These are phyloP conservation scores for Trachelus troglodyta DNA, from an alignment of 2,888 invertebrate species.

Conservation along the genomic window DNA sequence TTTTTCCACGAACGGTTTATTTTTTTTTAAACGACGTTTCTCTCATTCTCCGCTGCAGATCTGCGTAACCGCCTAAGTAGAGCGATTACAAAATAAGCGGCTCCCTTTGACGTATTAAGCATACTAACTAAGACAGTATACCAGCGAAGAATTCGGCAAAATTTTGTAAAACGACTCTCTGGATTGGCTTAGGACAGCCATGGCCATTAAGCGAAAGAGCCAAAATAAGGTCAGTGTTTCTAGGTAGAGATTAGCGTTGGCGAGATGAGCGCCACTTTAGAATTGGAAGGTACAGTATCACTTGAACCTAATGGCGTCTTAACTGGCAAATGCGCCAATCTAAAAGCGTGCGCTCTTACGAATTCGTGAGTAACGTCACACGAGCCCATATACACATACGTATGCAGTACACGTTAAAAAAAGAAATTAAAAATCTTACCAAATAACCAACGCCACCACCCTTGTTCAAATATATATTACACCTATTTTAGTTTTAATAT, in stretches of 20 bases:
- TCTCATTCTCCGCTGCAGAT: not conserved
- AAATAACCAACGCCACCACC: not conserved
- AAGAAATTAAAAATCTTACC: not conserved
- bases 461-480: not conserved
- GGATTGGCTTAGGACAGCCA: not conserved
- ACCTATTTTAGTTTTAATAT: not conserved
- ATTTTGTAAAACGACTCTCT: not conserved
- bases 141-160: conserved; percentile 46
- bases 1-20: not conserved
- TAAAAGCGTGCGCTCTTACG: not conserved
- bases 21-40: not conserved
- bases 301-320: not conserved
- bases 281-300: not conserved
- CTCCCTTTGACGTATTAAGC: conserved; percentile 62
- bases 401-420: not conserved
- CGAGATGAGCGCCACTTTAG: not conserved
- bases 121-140: conserved; percentile 48
- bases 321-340: not conserved
- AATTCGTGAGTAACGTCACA: not conserved
- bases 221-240: not conserved
- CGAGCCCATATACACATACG: not conserved
- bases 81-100: conserved; percentile 62
- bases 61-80: not conserved
- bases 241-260: not conserved
- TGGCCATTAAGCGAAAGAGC: not conserved